A percentile compares a stretch with the other conserved stretches of the same genome.
Conservation (phyloP, 2,888 invertebrate genomes). For the Volucella zonaria region DNA sequence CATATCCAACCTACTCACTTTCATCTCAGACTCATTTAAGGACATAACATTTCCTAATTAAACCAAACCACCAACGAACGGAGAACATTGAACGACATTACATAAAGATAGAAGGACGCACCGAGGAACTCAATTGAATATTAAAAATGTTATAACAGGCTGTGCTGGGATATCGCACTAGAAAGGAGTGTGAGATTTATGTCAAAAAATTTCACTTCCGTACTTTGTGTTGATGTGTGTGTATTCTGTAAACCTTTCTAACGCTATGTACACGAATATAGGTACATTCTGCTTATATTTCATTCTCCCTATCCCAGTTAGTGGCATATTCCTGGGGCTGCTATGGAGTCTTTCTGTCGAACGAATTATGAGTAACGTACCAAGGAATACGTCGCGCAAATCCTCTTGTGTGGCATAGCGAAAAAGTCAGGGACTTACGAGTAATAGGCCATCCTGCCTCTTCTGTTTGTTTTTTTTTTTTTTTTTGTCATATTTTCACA, state of each 20-base stretch:
- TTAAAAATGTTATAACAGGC: conserved; percentile 57
- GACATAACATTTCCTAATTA: conserved; percentile 48
- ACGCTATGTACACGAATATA: neutral
- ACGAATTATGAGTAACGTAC: conserved; percentile 50
- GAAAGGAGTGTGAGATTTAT: conserved; percentile 41
- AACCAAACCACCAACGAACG: conserved; percentile 33
- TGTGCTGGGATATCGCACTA: neutral
- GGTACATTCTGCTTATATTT: neutral
- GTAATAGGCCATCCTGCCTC: conserved; percentile 36
- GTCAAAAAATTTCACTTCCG: conserved; percentile 36
- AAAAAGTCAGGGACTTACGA: conserved; percentile 35
- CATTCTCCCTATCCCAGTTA: neutral
- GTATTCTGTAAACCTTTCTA: too few relatives aligned
- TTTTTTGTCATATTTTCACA: neutral
- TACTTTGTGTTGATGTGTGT: neutral
- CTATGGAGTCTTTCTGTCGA: neutral
- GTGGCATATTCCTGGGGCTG: conserved; percentile 22
- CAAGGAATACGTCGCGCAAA: conserved; percentile 21
- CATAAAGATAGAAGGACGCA: too few relatives aligned
- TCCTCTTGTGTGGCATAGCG: conserved; percentile 13
- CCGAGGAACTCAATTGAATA: conserved; percentile 46
- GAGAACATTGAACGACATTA: neutral
- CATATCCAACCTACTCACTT: neutral
- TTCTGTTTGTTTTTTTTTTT: conserved; percentile 3
- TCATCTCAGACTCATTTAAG: conserved; percentile 10